Evolutionary conservation across 2,113 vertebrate species (phyloP).

Genomic region (Caranx melampygus): DNA sequence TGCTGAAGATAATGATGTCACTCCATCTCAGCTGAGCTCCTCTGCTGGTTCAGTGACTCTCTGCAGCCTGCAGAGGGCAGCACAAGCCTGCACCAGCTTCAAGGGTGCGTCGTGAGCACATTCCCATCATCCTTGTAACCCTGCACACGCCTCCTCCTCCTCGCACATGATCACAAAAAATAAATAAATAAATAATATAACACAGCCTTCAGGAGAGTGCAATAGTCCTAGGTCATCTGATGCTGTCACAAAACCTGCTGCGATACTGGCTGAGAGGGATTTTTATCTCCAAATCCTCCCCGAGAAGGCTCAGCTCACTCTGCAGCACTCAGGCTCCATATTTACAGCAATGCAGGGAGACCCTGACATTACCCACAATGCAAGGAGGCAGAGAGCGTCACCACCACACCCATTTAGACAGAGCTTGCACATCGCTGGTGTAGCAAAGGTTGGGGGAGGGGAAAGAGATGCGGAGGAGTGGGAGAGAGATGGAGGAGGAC

Average conservation of each 20-base stretch:
- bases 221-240: slow-evolving; percentile 28
- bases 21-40: slow-evolving; percentile 13
- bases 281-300: slow-evolving; percentile 10
- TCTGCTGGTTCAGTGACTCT: slow-evolving; percentile 31
- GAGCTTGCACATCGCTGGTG: slow-evolving; percentile 59
- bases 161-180: slow-evolving; percentile 23
- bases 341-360: slow-evolving; percentile 77
- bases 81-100: slow-evolving; percentile 37
- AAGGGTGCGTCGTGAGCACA: slow-evolving; percentile 60
- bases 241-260: slow-evolving; percentile 16
- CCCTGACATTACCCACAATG: slow-evolving; percentile 83
- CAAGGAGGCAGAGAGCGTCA: slow-evolving; percentile 71
- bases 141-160: slow-evolving; percentile 50
- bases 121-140: slow-evolving; percentile 40
- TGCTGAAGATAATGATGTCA: slow-evolving; percentile 58
- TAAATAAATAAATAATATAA: background rate
- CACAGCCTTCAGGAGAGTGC: slow-evolving; percentile 14
- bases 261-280: slow-evolving; percentile 1
- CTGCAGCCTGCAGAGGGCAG: slow-evolving; percentile 78
- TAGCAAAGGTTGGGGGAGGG: slow-evolving; percentile 72
- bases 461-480: slow-evolving; percentile 58
- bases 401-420: slow-evolving; percentile 81
- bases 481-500: slow-evolving; percentile 54
- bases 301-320: slow-evolving; percentile 6
- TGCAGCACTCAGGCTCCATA: slow-evolving; percentile 63